These are phyloP conservation scores for Crotalus tigris DNA, from an alignment of 2,113 vertebrate genomes.

Conservation along the genomic window DNA sequence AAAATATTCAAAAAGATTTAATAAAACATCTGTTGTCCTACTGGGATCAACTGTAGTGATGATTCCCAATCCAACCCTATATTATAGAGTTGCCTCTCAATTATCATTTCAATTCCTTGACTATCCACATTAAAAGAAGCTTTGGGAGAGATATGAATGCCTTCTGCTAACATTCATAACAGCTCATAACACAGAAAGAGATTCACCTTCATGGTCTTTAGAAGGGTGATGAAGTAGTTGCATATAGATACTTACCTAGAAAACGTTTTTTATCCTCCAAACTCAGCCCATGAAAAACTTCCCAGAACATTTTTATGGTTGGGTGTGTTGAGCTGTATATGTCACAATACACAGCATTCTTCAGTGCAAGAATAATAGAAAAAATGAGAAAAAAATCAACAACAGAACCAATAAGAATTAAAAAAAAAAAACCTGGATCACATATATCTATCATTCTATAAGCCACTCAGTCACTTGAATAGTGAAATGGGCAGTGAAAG, in stretches of 20 bases:
- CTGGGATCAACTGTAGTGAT: background rate
- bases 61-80: background rate
- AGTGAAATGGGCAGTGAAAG: background rate
- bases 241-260: constrained; percentile 69
- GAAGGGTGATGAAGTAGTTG: background rate
- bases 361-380: constrained; percentile 10
- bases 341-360: constrained; percentile 75
- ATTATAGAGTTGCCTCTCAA: background rate
- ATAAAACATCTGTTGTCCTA: background rate
- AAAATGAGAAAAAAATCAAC: background rate
- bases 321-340: constrained; percentile 68
- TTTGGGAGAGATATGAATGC: background rate
- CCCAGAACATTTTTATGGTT: constrained; percentile 77
- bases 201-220: background rate
- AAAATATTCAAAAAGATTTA: background rate
- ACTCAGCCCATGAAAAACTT: constrained; percentile 77
- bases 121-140: no score
- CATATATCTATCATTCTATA: background rate
- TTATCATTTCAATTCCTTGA: background rate
- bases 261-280: constrained; percentile 76
- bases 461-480: background rate
- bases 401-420: background rate
- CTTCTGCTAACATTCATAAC: background rate
- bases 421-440: background rate
- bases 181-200: background rate